Evolutionary conservation across 2,888 invertebrate species (phyloP), one percentile per base, ranked within the genome.

Genomic region (Tanaodytes sp.): DNA sequence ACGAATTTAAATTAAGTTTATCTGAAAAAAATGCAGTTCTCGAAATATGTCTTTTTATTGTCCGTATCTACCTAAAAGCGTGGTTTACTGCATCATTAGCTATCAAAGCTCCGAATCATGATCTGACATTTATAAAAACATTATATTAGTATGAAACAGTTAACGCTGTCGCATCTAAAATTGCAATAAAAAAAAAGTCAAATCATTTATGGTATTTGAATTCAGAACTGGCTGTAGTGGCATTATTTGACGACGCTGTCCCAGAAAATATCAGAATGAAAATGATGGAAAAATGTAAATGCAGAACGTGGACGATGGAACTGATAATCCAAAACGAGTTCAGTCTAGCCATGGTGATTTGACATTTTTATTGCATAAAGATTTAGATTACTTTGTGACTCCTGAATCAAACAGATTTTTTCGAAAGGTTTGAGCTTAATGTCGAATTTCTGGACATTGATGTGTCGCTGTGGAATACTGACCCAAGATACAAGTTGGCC

Each of bases 11-110:
- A 33, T 31, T 76, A 14, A 70, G 61, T 3, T 19, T 18, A 15
- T 11, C 15, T 19, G 75, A 74, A 46, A 16, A 2, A 9, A 9
- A 27, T 8, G 27, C 27, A 27, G 9, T 74, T 19, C 5, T 23
- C 12, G 66, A 69, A 0, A 49, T 73, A 39, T 73, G 55, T 62
- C 4, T 64, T 16, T 75, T 71, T 49, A 45, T 72, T 40, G 63
- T 71, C 27, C 16, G 31, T n/a, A 2, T 31, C 16, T 46, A 46
- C 20, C 16, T 46, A 2, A 31, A 46, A 31, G 46, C 46, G 4
- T 46, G 46, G 46, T 46, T 31, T n/a, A 46, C 46, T n/a, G 19
- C 46, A 16, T 31, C 46, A 16, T n/a, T 64, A 6, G 54, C 73
- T 2, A 14, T 16, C 15, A 42, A 43, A 9, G 69, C 72, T 15